These are phyloP conservation scores for Atractosteus spatula DNA, from an alignment of 2,113 vertebrate species.

Conservation along the genomic window DNA sequence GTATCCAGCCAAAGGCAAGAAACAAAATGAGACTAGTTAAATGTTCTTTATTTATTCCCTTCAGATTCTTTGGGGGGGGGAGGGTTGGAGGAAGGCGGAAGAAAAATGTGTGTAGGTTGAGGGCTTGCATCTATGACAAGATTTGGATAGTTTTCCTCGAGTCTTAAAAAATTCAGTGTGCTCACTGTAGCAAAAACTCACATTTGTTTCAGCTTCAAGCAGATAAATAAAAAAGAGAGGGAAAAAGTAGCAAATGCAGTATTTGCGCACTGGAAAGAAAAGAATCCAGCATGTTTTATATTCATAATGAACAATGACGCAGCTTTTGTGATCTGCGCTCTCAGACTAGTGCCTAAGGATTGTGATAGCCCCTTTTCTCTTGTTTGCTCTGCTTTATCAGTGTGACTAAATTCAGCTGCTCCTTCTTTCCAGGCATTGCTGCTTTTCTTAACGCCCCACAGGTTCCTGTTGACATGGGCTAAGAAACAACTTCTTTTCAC, in stretches of 20 bases:
- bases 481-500: constrained; percentile 20
- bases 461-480: constrained; percentile 28
- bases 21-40: constrained; percentile 22
- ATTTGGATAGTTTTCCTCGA: too few species aligned
- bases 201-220: too few species aligned
- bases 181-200: too few species aligned
- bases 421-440: neutral
- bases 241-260: neutral
- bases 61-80: constrained; percentile 10
- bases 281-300: constrained; percentile 5
- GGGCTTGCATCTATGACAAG: too few species aligned
- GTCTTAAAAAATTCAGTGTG: too few species aligned
- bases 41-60: constrained; percentile 23
- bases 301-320: neutral
- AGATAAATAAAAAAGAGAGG: neutral
- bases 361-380: neutral
- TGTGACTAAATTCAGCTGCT: neutral
- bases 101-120: constrained; percentile 22
- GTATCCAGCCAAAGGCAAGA: constrained; percentile 34
- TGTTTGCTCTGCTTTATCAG: constrained; percentile 2
- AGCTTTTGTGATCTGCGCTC: constrained; percentile 1
- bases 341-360: neutral
- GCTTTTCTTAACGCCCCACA: constrained; percentile 14
- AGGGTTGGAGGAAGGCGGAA: neutral
- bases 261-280: neutral